phyloP scores from a whole-genome alignment of 1,140 invertebrate species.

The Oscheius sp. region DNA sequence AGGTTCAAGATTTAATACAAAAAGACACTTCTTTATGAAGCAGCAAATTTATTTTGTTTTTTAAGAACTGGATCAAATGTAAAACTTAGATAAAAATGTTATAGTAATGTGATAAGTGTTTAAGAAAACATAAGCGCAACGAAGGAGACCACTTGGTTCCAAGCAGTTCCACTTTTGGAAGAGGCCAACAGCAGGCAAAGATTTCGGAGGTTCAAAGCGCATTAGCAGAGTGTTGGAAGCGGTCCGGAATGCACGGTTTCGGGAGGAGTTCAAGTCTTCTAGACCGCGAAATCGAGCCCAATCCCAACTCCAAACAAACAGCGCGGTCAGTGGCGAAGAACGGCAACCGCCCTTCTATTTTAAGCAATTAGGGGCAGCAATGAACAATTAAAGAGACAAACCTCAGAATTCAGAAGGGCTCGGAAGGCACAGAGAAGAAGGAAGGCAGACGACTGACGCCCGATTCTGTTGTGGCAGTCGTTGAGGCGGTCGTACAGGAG shows the following conservation, averaged over 20 bases:
- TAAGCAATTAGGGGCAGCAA: too few species aligned
- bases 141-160: too few species aligned
- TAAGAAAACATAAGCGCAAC: background rate
- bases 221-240: background rate
- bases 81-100: too few species aligned
- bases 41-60: too few species aligned
- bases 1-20: too few species aligned
- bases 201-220: background rate
- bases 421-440: slow-evolving; percentile 20
- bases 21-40: too few species aligned
- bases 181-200: background rate
- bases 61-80: too few species aligned
- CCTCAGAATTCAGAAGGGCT: slow-evolving; percentile 29
- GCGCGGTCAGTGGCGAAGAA: background rate
- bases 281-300: slow-evolving; percentile 4
- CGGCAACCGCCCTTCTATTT: background rate
- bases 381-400: background rate
- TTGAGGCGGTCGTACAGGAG: slow-evolving; percentile 11
- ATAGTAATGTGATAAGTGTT: background rate
- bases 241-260: slow-evolving; percentile 4
- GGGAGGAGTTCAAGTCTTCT: slow-evolving; percentile 5
- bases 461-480: slow-evolving; percentile 8
- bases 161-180: too few species aligned
- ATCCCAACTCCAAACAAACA: slow-evolving; percentile 11
- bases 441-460: background rate